phyloP scores from a whole-genome alignment of 1,140 invertebrate genomes.

The Listronotus bonariensis region DNA sequence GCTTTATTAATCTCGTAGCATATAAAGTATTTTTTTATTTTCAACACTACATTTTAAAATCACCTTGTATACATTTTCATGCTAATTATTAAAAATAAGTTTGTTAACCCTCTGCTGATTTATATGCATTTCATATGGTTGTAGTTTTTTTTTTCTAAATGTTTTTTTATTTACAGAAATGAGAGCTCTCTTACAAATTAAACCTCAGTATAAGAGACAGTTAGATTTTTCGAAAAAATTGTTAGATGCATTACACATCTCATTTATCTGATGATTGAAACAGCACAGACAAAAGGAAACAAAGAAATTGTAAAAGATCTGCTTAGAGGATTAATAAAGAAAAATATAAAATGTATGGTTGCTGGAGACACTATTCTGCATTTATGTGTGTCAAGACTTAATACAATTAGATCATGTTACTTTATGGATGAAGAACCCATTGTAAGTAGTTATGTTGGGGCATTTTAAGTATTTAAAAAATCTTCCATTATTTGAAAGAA shows the following conservation, averaged over 20 bases:
- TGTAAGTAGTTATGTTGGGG: constrained; percentile 38
- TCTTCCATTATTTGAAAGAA: constrained; percentile 3
- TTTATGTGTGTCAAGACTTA: constrained; percentile 76
- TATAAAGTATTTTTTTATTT: no score
- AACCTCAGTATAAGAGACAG: constrained; percentile 76
- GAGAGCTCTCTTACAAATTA: constrained; percentile 65
- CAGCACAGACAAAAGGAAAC: constrained; percentile 61
- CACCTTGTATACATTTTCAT: no score
- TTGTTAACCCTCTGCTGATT: no score
- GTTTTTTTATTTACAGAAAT: constrained; percentile 57
- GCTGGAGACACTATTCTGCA: constrained; percentile 81
- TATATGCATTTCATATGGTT: no score
- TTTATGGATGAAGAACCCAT: constrained; percentile 74
- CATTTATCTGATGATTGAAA: constrained; percentile 74
- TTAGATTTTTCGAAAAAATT: constrained; percentile 81
- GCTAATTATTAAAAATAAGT: no score
- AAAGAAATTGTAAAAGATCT: constrained; percentile 55
- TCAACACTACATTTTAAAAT: no score
- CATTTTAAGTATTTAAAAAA: no score
- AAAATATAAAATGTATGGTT: constrained; percentile 71
- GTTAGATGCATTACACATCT: constrained; percentile 80
- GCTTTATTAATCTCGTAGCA: no score
- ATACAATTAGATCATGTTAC: constrained; percentile 78
- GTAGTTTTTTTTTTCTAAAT: constrained; percentile 2
- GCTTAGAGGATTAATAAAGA: constrained; percentile 61